Conservation (phyloP, 92 coral and sea anemone species). For the Phymanthus crucifer region DNA sequence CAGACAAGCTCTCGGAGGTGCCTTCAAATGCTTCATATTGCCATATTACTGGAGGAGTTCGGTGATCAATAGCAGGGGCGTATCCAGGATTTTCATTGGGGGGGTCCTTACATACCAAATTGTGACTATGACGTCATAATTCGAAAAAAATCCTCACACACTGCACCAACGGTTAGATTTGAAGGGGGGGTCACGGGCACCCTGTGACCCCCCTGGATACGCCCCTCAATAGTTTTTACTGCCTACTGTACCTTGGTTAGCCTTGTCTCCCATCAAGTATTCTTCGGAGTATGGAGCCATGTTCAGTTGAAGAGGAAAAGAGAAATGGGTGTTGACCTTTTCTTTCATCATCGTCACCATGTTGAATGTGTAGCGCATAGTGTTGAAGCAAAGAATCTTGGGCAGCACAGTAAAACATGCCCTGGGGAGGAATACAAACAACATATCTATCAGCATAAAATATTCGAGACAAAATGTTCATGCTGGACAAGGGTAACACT, state of each 20-base stretch:
- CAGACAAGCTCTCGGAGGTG: too few relatives aligned
- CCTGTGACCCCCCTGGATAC: too few relatives aligned
- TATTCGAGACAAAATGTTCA: not conserved
- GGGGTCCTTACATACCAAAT: too few relatives aligned
- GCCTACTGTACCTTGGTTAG: constrained; percentile 98
- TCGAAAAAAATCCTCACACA: too few relatives aligned
- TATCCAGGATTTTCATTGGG: too few relatives aligned
- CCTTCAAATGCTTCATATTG: too few relatives aligned
- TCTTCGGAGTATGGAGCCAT: constrained; percentile 99
- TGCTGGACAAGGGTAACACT: not conserved
- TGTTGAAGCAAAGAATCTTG: constrained; percentile 96
- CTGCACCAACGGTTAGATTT: too few relatives aligned
- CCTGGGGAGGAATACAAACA: constrained; percentile 30
- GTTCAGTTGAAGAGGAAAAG: constrained; percentile 96
- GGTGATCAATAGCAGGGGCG: too few relatives aligned
- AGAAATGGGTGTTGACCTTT: constrained; percentile 98
- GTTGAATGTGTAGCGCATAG: constrained; percentile 99
- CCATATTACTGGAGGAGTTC: too few relatives aligned
- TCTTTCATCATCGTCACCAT: constrained; percentile 99
- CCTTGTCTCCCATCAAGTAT: constrained; percentile 96
- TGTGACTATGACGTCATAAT: too few relatives aligned
- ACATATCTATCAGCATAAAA: not conserved
- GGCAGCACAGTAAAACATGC: constrained; percentile 99
- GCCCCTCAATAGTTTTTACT: too few relatives aligned
- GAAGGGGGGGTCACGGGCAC: too few relatives aligned